Conservation (phyloP, 1,140 invertebrate genomes). For the Coenobita brevimanus region DNA sequence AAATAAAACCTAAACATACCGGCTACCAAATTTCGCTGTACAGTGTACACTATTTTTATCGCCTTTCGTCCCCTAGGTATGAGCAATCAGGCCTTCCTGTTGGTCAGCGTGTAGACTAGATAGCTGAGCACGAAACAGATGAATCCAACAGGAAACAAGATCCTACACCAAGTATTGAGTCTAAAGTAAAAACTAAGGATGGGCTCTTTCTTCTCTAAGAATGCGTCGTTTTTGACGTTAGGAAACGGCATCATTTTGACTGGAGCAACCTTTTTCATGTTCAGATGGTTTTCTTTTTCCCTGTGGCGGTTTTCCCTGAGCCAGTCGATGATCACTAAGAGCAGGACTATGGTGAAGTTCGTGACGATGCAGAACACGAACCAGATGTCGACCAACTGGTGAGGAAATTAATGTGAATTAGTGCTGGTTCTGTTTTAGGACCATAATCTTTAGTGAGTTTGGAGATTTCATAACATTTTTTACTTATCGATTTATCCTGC, state of each 20-base stretch:
- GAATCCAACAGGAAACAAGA: not conserved
- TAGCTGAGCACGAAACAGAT: not conserved
- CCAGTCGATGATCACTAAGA: conserved; percentile 4
- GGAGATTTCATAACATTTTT: not conserved
- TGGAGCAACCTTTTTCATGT: not conserved
- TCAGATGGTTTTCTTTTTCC: not conserved
- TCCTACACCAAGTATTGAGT: not conserved
- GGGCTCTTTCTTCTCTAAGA: no score
- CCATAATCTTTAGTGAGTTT: not conserved
- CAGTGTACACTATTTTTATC: not conserved
- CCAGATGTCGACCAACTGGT: not conserved
- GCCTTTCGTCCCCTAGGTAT: not conserved
- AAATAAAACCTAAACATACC: no score
- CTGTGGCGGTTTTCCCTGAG: not conserved
- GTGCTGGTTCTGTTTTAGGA: not conserved
- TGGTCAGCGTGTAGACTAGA: conserved; percentile 6
- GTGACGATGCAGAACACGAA: conserved; percentile 24
- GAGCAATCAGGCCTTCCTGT: no score
- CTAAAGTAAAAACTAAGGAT: no score
- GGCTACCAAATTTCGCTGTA: not conserved
- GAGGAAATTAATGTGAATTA: not conserved
- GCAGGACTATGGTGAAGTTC: conserved; percentile 1
- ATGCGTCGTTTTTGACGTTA: no score
- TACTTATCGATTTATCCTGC: no score
- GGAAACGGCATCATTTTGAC: not conserved